Base-by-base conservation (phyloP, 2,797 vertebrate genomes). In the Sebastes kiyomatsui region DNA sequence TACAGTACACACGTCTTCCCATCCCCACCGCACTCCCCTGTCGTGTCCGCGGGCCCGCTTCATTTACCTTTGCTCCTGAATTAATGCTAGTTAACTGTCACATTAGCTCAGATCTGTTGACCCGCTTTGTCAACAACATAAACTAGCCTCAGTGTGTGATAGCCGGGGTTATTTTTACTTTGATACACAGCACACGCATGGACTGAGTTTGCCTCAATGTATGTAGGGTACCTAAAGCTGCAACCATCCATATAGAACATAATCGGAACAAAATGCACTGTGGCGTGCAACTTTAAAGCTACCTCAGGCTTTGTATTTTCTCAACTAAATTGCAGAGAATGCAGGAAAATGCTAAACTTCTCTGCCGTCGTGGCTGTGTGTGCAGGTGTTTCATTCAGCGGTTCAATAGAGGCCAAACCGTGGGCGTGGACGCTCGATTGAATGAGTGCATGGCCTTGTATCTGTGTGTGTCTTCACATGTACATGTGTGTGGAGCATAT, bases 51-150 rank as follows among this genome's bases (percentile, higher is more conserved):
- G 33, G 94, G 94, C 87, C 86, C 64, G 85, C 89, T 91, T 94
- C 92, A 91, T 94, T 95, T 94, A 94, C 90, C 93, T 93, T 90
- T 90, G 92, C 93, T 94, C 90, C 90, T 93, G 94, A 94, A 94
- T 94, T 94, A 95, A 94, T 94, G 92, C 90, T 93, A 90, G 92
- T 94, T 93, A 92, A 91, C 92, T 94, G 93, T 95, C 94, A 94
- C 91, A 94, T 93, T 92, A 92, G 77, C 91, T 95, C 88, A 92
- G 84, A 93, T 95, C 90, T 87, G 90, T 91, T 90, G 79, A 60
- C 54, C 75, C 30, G 65, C 77, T 84, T 88, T 86, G 91, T 94
- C 91, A 89, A 92, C 92, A 91, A 80, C 89, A 90, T 79, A 87
- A 92, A 92, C 85, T 82, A 82, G 85, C 87, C 90, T 78, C 86